Evolutionary conservation across 2,888 invertebrate genomes (phyloP), one percentile per base, ranked within the genome.

Genomic region (Tyria jacobaeae): DNA sequence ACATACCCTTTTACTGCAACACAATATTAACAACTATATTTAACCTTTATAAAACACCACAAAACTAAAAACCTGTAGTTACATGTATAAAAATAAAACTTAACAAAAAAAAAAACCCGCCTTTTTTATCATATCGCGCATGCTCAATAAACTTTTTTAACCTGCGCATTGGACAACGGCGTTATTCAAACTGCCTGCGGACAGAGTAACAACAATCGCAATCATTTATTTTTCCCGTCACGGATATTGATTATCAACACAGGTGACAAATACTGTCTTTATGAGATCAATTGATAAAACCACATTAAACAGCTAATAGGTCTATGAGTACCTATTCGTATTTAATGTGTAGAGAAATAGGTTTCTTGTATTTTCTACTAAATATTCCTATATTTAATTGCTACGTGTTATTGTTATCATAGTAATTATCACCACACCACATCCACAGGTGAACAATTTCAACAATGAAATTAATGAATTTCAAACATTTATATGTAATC

Each of bases 151-250:
- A 79, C 80, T 84, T 87, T 84, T 87, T 83, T 71, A 79, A 82
- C 87, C 82, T 83, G 91, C 88, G 89, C 89, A 80, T 84, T 82
- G 82, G 81, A 67, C 90, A 80, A 77, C 83, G 84, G 81, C 76
- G 79, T 77, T 76, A 68, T 71, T 76, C 81, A 68, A 83, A 92
- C 92, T 91, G 89, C 84, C 87, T 72, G 54, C 69, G 73, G 71
- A 63, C 70, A 70, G 73, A 75, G 78, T 67, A 70, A 76, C 75
- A 78, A 78, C 76, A 81, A 84, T 84, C 72, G 77, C 81, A 80
- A 83, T 81, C 76, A 73, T 73, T 78, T 81, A 76, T 81, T 81
- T 84, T 54, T 83, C 71, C 78, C 76, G 81, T 84, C 76, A 83
- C 84, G 82, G 77, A 73, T 64, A 68, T 73, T 73, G 73, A 77